phyloP scores from a whole-genome alignment of 2,113 vertebrate species.

The Gobio gobio region DNA sequence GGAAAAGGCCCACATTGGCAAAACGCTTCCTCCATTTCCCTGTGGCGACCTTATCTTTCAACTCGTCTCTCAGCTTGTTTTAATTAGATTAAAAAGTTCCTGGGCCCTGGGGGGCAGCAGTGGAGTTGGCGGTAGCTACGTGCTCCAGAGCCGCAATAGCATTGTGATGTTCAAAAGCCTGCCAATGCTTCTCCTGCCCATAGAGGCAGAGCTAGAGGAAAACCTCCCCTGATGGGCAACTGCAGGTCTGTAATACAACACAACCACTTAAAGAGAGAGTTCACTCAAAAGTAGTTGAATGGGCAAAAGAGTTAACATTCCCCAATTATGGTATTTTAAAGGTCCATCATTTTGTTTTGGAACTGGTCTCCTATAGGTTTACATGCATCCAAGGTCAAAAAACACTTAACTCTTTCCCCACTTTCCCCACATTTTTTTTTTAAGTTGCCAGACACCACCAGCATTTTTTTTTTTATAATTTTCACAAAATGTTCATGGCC shows the following conservation, averaged over 20 bases:
- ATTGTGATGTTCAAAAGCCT: constrained; percentile 46
- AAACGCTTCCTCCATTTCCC: constrained; percentile 47
- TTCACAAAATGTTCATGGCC: too few species aligned
- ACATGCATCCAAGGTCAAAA: too few species aligned
- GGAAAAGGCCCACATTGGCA: neutral
- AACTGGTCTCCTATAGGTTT: too few species aligned
- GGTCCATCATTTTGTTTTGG: too few species aligned
- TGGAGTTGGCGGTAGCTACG: constrained; percentile 33
- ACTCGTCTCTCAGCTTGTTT: constrained; percentile 65
- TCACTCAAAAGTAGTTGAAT: neutral
- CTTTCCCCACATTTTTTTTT: too few species aligned
- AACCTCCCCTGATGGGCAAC: constrained; percentile 57
- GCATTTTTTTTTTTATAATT: too few species aligned
- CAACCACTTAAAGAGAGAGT: neutral
- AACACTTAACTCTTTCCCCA: too few species aligned
- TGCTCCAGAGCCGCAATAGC: constrained; percentile 45
- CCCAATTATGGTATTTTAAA: too few species aligned
- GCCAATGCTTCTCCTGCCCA: constrained; percentile 55
- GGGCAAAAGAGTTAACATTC: too few species aligned
- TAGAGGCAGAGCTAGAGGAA: constrained; percentile 36
- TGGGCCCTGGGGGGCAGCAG: constrained; percentile 47
- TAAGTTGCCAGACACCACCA: too few species aligned
- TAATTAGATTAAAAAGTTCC: constrained; percentile 74
- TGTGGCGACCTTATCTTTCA: constrained; percentile 67
- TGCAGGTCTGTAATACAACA: constrained; percentile 23